A percentile compares a stretch with the other conserved stretches of the same genome.
Conservation (phyloP, 1,140 invertebrate species). For the Drosophila bocki region DNA sequence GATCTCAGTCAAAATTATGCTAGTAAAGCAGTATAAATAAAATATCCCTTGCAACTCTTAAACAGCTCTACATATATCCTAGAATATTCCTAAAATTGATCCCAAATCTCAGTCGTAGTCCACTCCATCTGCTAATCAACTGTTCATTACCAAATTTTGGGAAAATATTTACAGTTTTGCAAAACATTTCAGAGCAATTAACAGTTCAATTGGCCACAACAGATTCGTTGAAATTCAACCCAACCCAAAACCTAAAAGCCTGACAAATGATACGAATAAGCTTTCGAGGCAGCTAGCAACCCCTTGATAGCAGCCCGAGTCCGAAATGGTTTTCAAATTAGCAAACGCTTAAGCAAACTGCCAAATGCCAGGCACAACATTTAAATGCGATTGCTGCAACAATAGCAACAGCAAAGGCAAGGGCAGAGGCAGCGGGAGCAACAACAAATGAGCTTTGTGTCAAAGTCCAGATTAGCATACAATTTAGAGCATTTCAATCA, state of each 20-base stretch:
- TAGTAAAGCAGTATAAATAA: too few species aligned
- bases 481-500: slow-evolving; percentile 79
- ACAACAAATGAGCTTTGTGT: slow-evolving; percentile 61
- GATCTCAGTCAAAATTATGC: too few species aligned
- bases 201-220: slow-evolving; percentile 16
- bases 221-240: neutral
- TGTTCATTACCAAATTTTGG: slow-evolving; percentile 13
- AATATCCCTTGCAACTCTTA: too few species aligned
- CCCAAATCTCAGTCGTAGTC: too few species aligned
- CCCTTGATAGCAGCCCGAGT: slow-evolving; percentile 21
- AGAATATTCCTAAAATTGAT: neutral
- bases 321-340: slow-evolving; percentile 62
- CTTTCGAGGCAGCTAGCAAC: slow-evolving; percentile 3
- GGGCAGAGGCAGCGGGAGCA: neutral
- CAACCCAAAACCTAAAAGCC: slow-evolving; percentile 17
- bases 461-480: slow-evolving; percentile 69
- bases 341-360: slow-evolving; percentile 49
- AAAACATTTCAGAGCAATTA: slow-evolving; percentile 24
- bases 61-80: too few species aligned
- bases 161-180: slow-evolving; percentile 5
- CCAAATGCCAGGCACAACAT: slow-evolving; percentile 45
- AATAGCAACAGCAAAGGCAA: slow-evolving; percentile 6
- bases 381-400: slow-evolving; percentile 37
- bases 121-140: neutral
- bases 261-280: slow-evolving; percentile 37